These are phyloP conservation scores for Haplochromis burtoni DNA, from an alignment of 2,113 vertebrate genomes.

Conservation along the genomic window DNA sequence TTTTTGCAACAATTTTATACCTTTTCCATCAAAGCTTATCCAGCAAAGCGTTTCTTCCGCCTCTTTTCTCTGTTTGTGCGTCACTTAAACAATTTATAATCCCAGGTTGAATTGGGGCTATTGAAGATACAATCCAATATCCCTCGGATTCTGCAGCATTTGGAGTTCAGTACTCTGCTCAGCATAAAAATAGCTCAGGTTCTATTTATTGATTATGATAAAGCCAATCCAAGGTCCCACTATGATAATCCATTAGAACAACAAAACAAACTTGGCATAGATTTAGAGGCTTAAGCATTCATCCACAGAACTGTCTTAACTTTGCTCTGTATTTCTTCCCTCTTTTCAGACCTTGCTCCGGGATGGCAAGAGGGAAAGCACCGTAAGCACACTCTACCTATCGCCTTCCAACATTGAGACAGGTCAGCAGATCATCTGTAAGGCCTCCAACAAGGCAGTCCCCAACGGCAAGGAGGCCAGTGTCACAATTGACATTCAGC, in stretches of 20 bases:
- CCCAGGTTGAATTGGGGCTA: background rate
- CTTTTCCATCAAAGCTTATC: background rate
- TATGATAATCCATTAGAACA: background rate
- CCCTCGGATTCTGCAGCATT: background rate
- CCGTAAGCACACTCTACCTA: constrained; percentile 89
- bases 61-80: background rate
- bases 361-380: constrained; percentile 89
- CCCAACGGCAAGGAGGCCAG: constrained; percentile 92
- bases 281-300: background rate
- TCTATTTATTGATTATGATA: background rate
- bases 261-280: background rate
- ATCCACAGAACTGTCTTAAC: background rate
- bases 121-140: background rate
- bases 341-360: constrained; percentile 80
- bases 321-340: background rate
- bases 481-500: constrained; percentile 94
- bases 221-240: background rate
- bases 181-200: background rate
- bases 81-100: background rate
- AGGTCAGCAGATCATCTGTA: constrained; percentile 87
- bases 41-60: background rate
- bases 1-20: background rate
- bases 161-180: background rate
- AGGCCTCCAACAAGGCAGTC: constrained; percentile 92
- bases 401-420: constrained; percentile 88